These are phyloP conservation scores for Prosapia bicincta DNA, from an alignment of 2,888 invertebrate species.

Conservation along the genomic window DNA sequence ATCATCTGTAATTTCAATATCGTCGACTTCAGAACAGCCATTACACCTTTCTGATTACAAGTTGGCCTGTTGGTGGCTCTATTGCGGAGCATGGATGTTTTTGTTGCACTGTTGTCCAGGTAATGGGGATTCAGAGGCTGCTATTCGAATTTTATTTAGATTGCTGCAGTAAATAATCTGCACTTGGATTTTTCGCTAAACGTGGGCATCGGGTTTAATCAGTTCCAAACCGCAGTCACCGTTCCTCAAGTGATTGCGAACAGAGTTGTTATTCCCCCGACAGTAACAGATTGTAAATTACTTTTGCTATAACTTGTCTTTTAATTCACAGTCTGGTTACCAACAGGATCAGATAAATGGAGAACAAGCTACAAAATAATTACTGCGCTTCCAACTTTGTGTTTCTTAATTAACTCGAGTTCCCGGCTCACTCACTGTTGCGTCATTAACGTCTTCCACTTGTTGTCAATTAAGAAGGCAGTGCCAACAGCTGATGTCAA, in stretches of 20 bases:
- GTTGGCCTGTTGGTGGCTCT: too few relatives aligned
- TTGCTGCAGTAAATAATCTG: too few relatives aligned
- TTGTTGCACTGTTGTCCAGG: too few relatives aligned
- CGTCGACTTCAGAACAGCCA: too few relatives aligned
- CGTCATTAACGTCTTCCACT: background rate
- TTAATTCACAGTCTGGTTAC: background rate
- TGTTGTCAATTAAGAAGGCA: background rate
- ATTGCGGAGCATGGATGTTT: too few relatives aligned
- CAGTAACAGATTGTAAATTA: background rate
- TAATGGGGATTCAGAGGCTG: too few relatives aligned
- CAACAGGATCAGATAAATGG: background rate
- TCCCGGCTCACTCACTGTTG: background rate
- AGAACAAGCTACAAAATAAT: background rate
- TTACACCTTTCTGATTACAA: too few relatives aligned
- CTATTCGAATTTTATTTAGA: too few relatives aligned
- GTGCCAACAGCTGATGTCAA: background rate
- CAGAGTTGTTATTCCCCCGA: background rate
- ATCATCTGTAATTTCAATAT: too few relatives aligned
- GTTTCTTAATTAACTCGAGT: background rate
- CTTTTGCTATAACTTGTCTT: background rate
- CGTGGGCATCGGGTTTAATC: too few relatives aligned
- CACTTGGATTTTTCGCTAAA: too few relatives aligned
- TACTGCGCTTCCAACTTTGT: background rate
- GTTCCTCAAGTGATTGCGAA: background rate
- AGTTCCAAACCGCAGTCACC: too few relatives aligned